Percentiles rank a stretch among this genome's conserved stretches.
These are phyloP conservation scores for Oxyscelio sp. DNA, from an alignment of 2,888 invertebrate genomes.

Conservation along the genomic window DNA sequence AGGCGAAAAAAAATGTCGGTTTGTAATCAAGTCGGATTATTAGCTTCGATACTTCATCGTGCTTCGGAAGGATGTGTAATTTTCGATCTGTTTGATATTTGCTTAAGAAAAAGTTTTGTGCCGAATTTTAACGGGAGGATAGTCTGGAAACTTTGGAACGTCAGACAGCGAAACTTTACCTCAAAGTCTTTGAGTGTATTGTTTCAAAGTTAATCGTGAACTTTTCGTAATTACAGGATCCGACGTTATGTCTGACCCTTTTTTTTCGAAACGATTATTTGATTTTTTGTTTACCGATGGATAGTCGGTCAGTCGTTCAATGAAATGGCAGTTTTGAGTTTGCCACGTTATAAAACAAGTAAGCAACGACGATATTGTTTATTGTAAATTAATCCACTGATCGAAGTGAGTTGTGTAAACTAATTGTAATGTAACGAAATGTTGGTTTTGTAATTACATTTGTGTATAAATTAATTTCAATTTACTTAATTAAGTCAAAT, in stretches of 20 bases:
- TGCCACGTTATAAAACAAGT: too few species aligned
- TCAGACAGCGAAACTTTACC: constrained; percentile 44
- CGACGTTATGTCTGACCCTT: constrained; percentile 31
- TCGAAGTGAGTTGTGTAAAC: too few species aligned
- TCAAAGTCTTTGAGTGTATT: constrained; percentile 63
- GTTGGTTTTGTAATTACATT: too few species aligned
- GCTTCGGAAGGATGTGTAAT: constrained; percentile 12
- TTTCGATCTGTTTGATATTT: constrained; percentile 46
- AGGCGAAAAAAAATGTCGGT: too few species aligned
- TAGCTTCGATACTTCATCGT: constrained; percentile 21
- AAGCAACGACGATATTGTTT: too few species aligned
- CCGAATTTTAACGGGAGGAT: constrained; percentile 42
- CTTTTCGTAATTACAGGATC: constrained; percentile 66
- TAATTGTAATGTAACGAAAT: too few species aligned
- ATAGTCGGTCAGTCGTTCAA: background rate
- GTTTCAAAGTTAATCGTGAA: constrained; percentile 65
- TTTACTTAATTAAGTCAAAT: too few species aligned
- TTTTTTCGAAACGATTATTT: constrained; percentile 39
- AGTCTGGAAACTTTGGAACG: constrained; percentile 30
- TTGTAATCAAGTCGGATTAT: constrained; percentile 43
- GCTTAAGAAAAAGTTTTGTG: constrained; percentile 54
- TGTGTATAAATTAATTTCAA: too few species aligned
- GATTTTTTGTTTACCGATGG: constrained; percentile 35
- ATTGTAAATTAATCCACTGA: too few species aligned
- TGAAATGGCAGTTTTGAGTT: constrained; percentile 1